A percentile compares a stretch with the other conserved stretches of the same genome.
phyloP scores from a whole-genome alignment of 1,140 invertebrate species.

The Amyelois transitella region DNA sequence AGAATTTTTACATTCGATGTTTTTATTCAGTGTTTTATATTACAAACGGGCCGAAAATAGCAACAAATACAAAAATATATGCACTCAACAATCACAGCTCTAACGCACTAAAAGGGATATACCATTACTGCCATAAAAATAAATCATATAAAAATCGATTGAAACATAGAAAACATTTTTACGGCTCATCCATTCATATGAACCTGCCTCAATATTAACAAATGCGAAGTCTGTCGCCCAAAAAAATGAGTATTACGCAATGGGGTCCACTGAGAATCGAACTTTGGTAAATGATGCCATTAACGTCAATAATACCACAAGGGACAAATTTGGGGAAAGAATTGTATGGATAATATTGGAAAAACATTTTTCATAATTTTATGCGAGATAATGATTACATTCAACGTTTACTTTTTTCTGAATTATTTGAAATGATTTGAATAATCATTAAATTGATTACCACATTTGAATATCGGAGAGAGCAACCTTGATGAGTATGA shows the following conservation, averaged over 20 bases:
- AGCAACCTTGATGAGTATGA: too few relatives aligned
- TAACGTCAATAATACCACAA: constrained; percentile 53
- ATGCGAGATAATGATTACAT: too few relatives aligned
- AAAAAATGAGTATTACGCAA: constrained; percentile 21
- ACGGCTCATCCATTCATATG: constrained; percentile 24
- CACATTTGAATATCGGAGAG: too few relatives aligned
- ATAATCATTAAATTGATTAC: too few relatives aligned
- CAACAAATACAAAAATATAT: neutral
- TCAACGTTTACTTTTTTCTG: too few relatives aligned
- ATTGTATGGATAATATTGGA: constrained; percentile 7
- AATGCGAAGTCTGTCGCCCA: constrained; percentile 46
- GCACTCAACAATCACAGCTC: neutral
- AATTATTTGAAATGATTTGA: too few relatives aligned
- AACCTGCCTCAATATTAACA: constrained; percentile 36
- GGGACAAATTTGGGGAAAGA: constrained; percentile 27
- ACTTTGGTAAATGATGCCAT: constrained; percentile 64
- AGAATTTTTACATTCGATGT: too few relatives aligned
- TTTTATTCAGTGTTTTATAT: too few relatives aligned
- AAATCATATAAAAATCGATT: constrained; percentile 35
- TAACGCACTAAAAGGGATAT: constrained; percentile 1
- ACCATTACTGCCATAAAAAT: constrained; percentile 19
- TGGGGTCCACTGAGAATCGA: constrained; percentile 39
- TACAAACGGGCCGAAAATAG: too few relatives aligned
- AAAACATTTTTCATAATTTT: neutral
- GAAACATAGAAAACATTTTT: constrained; percentile 57